Percentiles rank a stretch among this genome's conserved stretches.
Conservation (phyloP, 2,113 vertebrate genomes). For the Toxostoma redivivum region DNA sequence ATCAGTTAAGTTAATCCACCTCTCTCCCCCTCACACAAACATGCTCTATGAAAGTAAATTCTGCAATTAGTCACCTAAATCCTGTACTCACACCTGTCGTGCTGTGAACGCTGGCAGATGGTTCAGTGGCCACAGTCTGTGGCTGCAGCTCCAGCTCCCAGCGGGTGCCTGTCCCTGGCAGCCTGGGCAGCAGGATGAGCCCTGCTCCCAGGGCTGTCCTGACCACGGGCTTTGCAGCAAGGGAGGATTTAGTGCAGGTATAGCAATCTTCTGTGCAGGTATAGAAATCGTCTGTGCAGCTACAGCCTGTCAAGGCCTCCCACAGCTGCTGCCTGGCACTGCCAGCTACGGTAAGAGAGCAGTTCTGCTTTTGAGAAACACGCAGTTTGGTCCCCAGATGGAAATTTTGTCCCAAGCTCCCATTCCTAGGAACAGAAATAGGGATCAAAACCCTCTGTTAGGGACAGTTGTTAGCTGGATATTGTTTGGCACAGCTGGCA, state of each 20-base stretch:
- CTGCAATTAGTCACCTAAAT: conserved; percentile 32
- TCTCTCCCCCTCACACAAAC: neutral
- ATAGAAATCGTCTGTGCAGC: neutral
- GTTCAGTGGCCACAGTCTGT: neutral
- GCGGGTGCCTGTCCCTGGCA: neutral
- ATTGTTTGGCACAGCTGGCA: neutral
- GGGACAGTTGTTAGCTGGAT: neutral
- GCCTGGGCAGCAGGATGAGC: neutral
- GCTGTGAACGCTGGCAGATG: neutral
- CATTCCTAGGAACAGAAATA: neutral
- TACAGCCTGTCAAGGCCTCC: neutral
- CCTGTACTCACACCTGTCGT: neutral
- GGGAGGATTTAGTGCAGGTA: neutral
- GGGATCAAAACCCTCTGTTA: neutral
- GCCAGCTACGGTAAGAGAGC: fast-evolving
- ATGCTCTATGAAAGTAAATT: conserved; percentile 21
- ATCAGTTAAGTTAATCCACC: conserved; percentile 46
- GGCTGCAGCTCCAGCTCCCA: neutral
- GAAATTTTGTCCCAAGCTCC: neutral
- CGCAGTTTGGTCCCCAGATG: neutral
- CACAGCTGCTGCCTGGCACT: neutral
- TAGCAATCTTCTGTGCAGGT: neutral
- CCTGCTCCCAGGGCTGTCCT: fast-evolving
- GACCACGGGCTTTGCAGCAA: neutral
- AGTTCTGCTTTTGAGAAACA: neutral